Evolutionary conservation across 2,797 vertebrate genomes (phyloP).

Genomic region (Apodemus agrarius): DNA sequence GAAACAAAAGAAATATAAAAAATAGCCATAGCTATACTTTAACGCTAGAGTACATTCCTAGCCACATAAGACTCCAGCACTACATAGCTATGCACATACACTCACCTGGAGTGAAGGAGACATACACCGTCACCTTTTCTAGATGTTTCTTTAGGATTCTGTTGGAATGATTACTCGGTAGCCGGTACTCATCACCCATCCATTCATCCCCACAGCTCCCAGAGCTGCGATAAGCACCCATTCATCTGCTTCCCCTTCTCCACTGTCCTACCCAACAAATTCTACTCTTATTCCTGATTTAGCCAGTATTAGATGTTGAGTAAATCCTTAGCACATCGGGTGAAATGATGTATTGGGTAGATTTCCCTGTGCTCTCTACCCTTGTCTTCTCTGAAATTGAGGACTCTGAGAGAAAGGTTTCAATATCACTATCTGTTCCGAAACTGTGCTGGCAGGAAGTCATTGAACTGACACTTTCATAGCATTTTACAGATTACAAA

Average conservation of each 20-base stretch:
- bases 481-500: constrained; percentile 25
- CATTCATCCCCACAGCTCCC: background rate
- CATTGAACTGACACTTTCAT: background rate
- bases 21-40: background rate
- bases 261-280: background rate
- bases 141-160: background rate
- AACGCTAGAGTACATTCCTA: background rate
- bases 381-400: background rate
- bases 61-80: background rate
- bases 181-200: accelerated
- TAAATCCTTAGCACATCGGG: background rate
- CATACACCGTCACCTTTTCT: background rate
- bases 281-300: background rate
- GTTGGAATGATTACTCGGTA: accelerated
- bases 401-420: background rate
- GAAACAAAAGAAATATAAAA: background rate
- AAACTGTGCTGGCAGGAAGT: constrained; percentile 28
- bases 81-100: background rate
- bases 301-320: background rate
- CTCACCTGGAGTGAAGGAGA: background rate
- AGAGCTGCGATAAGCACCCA: background rate
- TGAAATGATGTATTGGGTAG: background rate
- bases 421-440: background rate
- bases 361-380: background rate
- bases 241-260: background rate